Percentiles rank a stretch among this genome's conserved stretches.
These are phyloP conservation scores for Thymallus thymallus DNA, from an alignment of 2,113 vertebrate species.

Conservation along the genomic window DNA sequence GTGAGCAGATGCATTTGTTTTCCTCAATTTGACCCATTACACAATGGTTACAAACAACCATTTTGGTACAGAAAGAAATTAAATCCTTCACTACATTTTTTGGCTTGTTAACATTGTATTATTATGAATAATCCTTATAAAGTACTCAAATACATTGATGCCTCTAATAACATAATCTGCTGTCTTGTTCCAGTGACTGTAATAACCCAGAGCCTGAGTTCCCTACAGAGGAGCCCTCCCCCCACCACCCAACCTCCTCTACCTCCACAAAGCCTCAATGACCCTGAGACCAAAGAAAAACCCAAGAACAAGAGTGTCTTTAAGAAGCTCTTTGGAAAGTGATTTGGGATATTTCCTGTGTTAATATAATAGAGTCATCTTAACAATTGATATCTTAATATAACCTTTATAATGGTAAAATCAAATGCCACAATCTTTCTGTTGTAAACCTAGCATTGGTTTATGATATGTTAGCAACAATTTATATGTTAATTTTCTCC, in stretches of 20 bases:
- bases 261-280: conserved; percentile 6
- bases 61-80: too few relatives aligned
- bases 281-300: conserved; percentile 32
- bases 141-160: too few relatives aligned
- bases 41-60: too few relatives aligned
- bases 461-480: neutral
- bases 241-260: conserved; percentile 20
- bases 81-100: too few relatives aligned
- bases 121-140: too few relatives aligned
- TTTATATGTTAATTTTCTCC: neutral
- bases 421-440: neutral
- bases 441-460: neutral
- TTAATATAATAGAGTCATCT: neutral
- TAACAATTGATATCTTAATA: too few relatives aligned
- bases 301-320: conserved; percentile 55
- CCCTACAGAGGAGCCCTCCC: conserved; percentile 13
- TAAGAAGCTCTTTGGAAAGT: conserved; percentile 69
- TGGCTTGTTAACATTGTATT: too few relatives aligned
- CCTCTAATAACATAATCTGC: neutral
- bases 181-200: conserved; percentile 26
- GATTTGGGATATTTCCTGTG: conserved; percentile 8
- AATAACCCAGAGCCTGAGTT: neutral
- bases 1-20: too few relatives aligned
- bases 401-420: neutral
- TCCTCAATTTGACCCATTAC: too few relatives aligned